These are phyloP conservation scores for Alcedo atthis DNA, from an alignment of 2,797 vertebrate species.

Conservation along the genomic window DNA sequence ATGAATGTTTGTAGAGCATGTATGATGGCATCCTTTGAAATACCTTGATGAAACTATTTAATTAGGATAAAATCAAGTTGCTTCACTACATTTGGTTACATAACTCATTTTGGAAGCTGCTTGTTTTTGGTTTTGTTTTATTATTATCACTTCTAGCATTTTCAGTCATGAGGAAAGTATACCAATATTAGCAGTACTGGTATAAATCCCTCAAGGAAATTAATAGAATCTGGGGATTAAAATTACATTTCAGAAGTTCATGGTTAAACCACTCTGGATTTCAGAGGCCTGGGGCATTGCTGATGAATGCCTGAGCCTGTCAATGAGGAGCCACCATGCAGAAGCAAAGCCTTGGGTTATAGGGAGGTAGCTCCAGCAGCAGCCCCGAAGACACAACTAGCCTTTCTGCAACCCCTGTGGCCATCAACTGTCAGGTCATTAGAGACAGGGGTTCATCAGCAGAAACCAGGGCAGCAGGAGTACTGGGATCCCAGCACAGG, in stretches of 20 bases:
- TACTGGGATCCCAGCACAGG: rapidly evolving
- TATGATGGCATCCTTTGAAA: not conserved
- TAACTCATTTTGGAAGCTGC: not conserved
- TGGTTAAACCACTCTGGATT: not conserved
- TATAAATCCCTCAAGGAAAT: not conserved
- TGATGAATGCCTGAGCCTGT: not conserved
- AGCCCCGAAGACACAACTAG: not conserved
- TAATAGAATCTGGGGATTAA: not conserved
- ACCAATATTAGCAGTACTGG: not conserved
- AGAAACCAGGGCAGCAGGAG: not conserved
- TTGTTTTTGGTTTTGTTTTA: not conserved
- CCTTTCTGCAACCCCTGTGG: not conserved
- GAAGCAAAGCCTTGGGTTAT: not conserved
- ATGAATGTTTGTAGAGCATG: not conserved
- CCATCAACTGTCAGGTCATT: rapidly evolving
- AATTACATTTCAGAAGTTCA: not conserved
- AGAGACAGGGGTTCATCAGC: not conserved
- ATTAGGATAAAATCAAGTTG: not conserved
- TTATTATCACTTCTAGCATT: not conserved
- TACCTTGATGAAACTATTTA: not conserved
- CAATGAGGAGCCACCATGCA: rapidly evolving
- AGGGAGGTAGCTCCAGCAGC: not conserved
- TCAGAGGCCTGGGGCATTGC: not conserved
- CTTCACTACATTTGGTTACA: not conserved
- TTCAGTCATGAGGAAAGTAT: not conserved